phyloP scores from a whole-genome alignment of 1,140 invertebrate species.

The Platorchestia sp. region DNA sequence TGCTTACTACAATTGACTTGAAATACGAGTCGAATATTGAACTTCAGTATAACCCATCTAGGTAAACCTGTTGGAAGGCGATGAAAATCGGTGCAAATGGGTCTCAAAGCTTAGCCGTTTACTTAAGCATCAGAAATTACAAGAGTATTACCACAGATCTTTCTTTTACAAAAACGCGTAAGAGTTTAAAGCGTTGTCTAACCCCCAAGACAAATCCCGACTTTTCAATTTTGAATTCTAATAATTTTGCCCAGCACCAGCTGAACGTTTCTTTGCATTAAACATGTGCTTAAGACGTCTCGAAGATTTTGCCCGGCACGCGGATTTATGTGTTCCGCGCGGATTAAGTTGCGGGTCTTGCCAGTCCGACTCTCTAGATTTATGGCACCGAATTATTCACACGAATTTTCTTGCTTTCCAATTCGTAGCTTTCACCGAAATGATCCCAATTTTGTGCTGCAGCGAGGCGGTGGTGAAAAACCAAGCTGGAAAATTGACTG shows the following conservation, averaged over 20 bases:
- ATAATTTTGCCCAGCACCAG: background rate
- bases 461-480: background rate
- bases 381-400: conserved; percentile 39
- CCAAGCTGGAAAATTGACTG: conserved; percentile 10
- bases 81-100: background rate
- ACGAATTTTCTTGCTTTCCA: conserved; percentile 35
- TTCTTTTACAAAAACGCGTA: background rate
- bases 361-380: conserved; percentile 28
- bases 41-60: no score
- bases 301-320: conserved; percentile 4
- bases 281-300: background rate
- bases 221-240: background rate
- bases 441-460: conserved; percentile 25
- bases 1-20: no score
- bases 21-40: no score
- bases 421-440: conserved; percentile 29
- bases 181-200: background rate
- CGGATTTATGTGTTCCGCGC: conserved; percentile 46
- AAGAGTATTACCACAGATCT: no score
- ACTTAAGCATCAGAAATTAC: background rate
- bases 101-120: background rate
- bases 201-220: background rate
- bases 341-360: conserved; percentile 30
- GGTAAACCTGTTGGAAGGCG: no score
- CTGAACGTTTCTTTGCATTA: conserved; percentile 25